Conservation (phyloP, 1,140 invertebrate genomes). For the Piezodorus guildinii region DNA sequence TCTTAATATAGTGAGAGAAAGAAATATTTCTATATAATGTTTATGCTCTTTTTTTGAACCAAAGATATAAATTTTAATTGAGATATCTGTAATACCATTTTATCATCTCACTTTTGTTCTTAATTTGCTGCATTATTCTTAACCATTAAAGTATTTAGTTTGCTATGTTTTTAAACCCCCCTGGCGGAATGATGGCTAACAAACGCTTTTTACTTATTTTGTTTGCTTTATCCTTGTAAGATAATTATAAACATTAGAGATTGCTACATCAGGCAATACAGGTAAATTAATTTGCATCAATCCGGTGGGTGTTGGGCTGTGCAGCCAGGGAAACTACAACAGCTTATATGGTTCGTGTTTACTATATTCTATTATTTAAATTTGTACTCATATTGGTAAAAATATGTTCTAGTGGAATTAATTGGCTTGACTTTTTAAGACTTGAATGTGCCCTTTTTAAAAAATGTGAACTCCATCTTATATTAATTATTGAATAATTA, state of each 20-base stretch:
- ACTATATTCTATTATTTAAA: not conserved
- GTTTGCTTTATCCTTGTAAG: slow-evolving; percentile 14
- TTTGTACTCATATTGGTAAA: too few relatives aligned
- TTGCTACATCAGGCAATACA: not conserved
- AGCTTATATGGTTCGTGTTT: slow-evolving; percentile 9
- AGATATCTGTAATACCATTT: too few relatives aligned
- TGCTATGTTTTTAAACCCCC: slow-evolving; percentile 10
- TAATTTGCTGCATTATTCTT: slow-evolving; percentile 2
- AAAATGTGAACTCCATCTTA: too few relatives aligned
- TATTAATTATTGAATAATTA: too few relatives aligned
- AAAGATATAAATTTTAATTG: too few relatives aligned
- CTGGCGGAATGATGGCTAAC: slow-evolving; percentile 23
- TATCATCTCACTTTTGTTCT: not conserved
- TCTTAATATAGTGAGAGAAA: too few relatives aligned
- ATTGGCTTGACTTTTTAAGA: not conserved
- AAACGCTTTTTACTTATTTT: slow-evolving; percentile 12
- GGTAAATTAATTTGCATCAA: not conserved
- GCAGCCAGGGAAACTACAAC: slow-evolving; percentile 18
- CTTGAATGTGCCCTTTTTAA: not conserved
- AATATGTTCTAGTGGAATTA: not conserved
- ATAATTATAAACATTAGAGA: not conserved
- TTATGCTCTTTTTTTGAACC: too few relatives aligned
- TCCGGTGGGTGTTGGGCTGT: slow-evolving; percentile 12
- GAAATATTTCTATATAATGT: too few relatives aligned
- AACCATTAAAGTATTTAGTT: not conserved